Evolutionary conservation across 1,140 invertebrate species (phyloP), one percentile per base, ranked within the genome.

Genomic region (Leptinotarsa undecemlineata): DNA sequence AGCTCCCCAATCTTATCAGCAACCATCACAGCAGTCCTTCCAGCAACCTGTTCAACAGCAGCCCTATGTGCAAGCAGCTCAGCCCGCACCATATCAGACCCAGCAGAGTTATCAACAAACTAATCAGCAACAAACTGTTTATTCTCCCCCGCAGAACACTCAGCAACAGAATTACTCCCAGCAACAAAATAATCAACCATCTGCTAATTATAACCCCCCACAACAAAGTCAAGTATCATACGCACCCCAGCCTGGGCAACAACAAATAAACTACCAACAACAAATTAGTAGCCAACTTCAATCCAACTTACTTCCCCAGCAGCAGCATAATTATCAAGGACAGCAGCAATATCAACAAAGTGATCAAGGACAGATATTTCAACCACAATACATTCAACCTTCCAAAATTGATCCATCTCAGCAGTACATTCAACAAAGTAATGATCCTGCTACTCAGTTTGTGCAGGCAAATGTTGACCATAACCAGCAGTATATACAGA

Each of bases 341-440:
- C 67, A 64, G 17, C 67, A 69, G 57, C 71, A 48, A 47, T 72
- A 76, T 48, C 73, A 48, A 61, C 77, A 78, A 33, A 48, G 23
- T 57, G 69, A 77, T 51, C 76, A 77, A 23, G 47, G 33, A 5
- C 75, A 74, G 33, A 63, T 76, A 20, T 74, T 72, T 67, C 72
- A 75, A 63, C 70, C 71, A 19, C 76, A 78, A 48, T 74, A 78
- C 21, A 61, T 73, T 57, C 74, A 72, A 61, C 76, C 68, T 33
- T 71, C 72, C 61, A 70, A 62, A 15, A 23, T 69, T 33, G 26
- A 62, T 14, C 80, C 76, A 68, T 57, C 26, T 67, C 74, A 71
- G 33, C 80, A 86, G 75, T 82, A 85, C 60, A 67, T 74, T 74
- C 76, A 81, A 23, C 81, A 84, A 80, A 72, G 11, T 78, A 82